Percentiles rank a stretch among this genome's conserved stretches.
phyloP scores from a whole-genome alignment of 2,888 invertebrate species.

The Protodeltote pygarga region DNA sequence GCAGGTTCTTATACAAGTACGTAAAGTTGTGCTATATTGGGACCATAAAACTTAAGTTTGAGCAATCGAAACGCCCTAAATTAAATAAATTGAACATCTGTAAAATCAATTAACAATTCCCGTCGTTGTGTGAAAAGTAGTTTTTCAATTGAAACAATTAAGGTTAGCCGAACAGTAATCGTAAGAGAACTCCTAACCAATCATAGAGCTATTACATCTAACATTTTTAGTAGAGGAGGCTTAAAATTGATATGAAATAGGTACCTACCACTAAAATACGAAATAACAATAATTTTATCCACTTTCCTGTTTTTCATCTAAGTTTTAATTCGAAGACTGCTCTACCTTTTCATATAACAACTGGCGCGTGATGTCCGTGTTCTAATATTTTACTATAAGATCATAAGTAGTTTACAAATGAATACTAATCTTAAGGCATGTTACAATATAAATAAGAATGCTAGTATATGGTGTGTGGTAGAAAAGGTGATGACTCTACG shows the following conservation, averaged over 20 bases:
- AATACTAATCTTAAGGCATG: slow-evolving; percentile 57
- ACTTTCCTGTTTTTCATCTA: background rate
- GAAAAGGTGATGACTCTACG: slow-evolving; percentile 12
- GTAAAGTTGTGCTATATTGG: background rate
- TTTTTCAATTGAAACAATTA: slow-evolving; percentile 85
- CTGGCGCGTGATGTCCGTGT: slow-evolving; percentile 58
- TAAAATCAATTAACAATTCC: slow-evolving; percentile 73
- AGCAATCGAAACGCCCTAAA: slow-evolving; percentile 52
- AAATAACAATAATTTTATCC: background rate
- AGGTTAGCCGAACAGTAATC: slow-evolving; percentile 70
- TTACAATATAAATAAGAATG: slow-evolving; percentile 36
- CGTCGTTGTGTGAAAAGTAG: slow-evolving; percentile 67
- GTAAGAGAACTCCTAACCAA: slow-evolving; percentile 15
- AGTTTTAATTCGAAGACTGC: background rate
- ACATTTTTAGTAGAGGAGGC: too few relatives aligned
- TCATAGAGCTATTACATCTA: background rate
- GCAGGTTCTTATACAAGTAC: background rate
- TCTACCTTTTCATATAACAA: slow-evolving; percentile 33
- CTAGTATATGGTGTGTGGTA: slow-evolving; percentile 7
- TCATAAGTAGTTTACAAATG: slow-evolving; percentile 72
- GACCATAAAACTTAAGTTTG: slow-evolving; percentile 24
- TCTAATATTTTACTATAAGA: slow-evolving; percentile 56
- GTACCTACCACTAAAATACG: too few relatives aligned
- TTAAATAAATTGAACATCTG: slow-evolving; percentile 70
- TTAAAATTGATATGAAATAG: too few relatives aligned